A percentile compares a stretch with the other conserved stretches of the same genome.
These are phyloP conservation scores for Aphis craccivora DNA, from an alignment of 1,140 invertebrate genomes.

Conservation along the genomic window DNA sequence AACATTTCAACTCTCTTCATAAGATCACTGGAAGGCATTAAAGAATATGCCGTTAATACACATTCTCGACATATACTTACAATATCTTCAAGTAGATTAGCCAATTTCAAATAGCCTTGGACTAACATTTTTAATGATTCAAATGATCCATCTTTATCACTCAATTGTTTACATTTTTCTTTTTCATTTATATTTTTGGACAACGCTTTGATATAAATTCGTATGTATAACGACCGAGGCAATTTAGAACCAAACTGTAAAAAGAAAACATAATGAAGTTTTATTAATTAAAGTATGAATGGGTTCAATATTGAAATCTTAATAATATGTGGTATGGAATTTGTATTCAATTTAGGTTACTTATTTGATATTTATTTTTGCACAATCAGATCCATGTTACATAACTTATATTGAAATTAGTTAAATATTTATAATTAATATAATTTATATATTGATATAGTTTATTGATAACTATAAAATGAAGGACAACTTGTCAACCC, in stretches of 20 bases:
- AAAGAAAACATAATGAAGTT: neutral
- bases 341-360: no score
- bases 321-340: no score
- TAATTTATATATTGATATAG: no score
- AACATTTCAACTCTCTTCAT: slow-evolving; percentile 67
- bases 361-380: no score
- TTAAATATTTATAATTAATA: no score
- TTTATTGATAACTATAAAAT: no score
- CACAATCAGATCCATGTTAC: no score
- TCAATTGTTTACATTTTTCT: slow-evolving; percentile 72
- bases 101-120: slow-evolving; percentile 69
- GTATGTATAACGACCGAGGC: slow-evolving; percentile 71
- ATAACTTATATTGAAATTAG: no score
- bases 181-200: slow-evolving; percentile 79
- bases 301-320: neutral
- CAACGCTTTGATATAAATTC: slow-evolving; percentile 76
- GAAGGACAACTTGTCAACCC: no score
- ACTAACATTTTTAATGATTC: slow-evolving; percentile 68
- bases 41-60: slow-evolving; percentile 72
- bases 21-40: slow-evolving; percentile 69
- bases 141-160: slow-evolving; percentile 67
- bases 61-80: slow-evolving; percentile 69
- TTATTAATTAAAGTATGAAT: neutral
- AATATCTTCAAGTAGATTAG: slow-evolving; percentile 66
- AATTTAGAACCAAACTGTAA: slow-evolving; percentile 71